These are phyloP conservation scores for Telmatochromis sp. DNA, from an alignment of 2,113 vertebrate genomes.

Conservation along the genomic window DNA sequence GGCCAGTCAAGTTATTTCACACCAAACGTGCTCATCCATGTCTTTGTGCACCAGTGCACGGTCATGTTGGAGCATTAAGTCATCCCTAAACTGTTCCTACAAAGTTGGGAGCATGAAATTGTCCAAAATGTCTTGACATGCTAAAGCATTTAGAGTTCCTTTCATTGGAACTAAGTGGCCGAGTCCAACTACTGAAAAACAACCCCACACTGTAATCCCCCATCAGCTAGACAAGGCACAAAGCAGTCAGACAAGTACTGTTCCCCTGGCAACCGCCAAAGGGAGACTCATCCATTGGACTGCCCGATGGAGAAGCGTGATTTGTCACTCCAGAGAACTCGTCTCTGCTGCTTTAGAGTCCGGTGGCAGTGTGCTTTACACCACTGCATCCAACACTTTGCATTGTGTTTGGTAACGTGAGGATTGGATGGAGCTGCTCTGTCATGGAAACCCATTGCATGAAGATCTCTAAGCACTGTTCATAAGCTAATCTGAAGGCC, in stretches of 20 bases:
- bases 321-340: background rate
- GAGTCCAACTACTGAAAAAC: background rate
- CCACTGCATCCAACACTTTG: background rate
- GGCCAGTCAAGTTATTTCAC: background rate
- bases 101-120: background rate
- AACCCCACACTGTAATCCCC: background rate
- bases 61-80: background rate
- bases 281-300: background rate
- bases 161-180: background rate
- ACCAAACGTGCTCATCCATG: background rate
- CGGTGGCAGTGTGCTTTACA: background rate
- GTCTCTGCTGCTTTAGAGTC: background rate
- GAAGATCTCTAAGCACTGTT: background rate
- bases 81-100: background rate
- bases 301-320: background rate
- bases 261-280: background rate
- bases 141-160: background rate
- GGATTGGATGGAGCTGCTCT: background rate
- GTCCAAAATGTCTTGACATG: background rate
- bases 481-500: background rate
- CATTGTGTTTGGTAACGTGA: accelerated
- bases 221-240: background rate
- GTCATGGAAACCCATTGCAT: background rate
- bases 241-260: background rate
- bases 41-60: background rate